Conservation (phyloP, 2,888 invertebrate species). For the Lamproptera curius region DNA sequence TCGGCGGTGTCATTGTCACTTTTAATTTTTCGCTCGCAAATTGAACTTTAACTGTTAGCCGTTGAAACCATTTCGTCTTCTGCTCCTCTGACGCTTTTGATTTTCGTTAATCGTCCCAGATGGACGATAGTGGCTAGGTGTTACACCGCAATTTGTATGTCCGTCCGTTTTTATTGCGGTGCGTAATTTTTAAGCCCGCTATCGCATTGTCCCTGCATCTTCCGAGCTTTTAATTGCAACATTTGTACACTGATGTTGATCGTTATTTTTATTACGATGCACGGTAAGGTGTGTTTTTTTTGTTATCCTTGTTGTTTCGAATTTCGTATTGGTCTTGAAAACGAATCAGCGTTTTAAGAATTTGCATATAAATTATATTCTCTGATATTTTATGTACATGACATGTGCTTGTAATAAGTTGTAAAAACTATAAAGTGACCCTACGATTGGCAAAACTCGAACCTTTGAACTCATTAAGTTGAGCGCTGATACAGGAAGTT, state of each 20-base stretch:
- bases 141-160: constrained; percentile 20
- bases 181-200: constrained; percentile 15
- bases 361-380: no score
- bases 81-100: constrained; percentile 2
- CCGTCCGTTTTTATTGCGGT: constrained; percentile 16
- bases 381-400: no score
- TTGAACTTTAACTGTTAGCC: constrained; percentile 15
- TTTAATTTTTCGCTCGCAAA: constrained; percentile 12
- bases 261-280: not conserved
- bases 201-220: constrained; percentile 14
- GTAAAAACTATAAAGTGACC: no score
- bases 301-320: not conserved
- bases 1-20: not conserved
- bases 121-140: constrained; percentile 18
- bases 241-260: not conserved
- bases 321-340: not conserved
- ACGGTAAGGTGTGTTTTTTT: not conserved
- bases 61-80: constrained; percentile 4
- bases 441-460: no score
- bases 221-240: constrained; percentile 2
- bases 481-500: not conserved
- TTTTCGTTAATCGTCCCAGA: constrained; percentile 13
- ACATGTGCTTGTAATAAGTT: no score
- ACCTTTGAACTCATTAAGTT: no score
- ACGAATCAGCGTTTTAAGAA: no score